phyloP scores from a whole-genome alignment of 2,888 invertebrate species.

The Drosophila limbata region DNA sequence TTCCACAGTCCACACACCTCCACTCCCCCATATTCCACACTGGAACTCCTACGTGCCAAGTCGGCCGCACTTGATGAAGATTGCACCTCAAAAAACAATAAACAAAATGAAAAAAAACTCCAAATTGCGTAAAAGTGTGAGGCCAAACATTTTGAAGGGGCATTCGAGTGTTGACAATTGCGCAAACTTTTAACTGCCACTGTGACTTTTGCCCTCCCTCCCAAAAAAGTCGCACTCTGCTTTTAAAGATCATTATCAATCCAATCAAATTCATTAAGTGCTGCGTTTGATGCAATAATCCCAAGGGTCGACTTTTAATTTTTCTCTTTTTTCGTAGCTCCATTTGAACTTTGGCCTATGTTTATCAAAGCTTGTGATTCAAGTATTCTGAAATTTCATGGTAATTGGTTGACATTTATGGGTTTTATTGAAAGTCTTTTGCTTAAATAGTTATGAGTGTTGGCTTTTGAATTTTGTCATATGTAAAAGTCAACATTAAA shows the following conservation, averaged over 20 bases:
- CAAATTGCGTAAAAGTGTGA: constrained; percentile 62
- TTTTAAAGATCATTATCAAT: constrained; percentile 31
- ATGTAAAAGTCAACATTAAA: not conserved
- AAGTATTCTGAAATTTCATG: not conserved
- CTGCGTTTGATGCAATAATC: constrained; percentile 20
- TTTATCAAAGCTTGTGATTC: not conserved
- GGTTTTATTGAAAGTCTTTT: not conserved
- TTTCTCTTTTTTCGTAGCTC: not conserved
- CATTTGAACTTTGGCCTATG: not conserved
- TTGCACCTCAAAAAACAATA: constrained; percentile 47
- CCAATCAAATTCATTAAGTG: constrained; percentile 35
- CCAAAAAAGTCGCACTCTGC: constrained; percentile 26
- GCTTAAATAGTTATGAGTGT: not conserved
- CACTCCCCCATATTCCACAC: constrained; percentile 23
- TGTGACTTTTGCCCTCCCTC: constrained; percentile 33
- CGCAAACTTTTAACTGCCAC: constrained; percentile 27
- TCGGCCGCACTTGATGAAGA: constrained; percentile 53
- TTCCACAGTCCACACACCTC: constrained; percentile 12
- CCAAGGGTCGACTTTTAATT: not conserved
- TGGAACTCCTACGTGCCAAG: constrained; percentile 66
- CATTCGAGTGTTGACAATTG: constrained; percentile 44
- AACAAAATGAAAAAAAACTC: constrained; percentile 20
- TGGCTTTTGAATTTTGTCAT: not conserved
- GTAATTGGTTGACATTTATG: constrained; percentile 7
- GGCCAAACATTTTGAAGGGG: constrained; percentile 47